These are phyloP conservation scores for Frieseomelitta varia DNA, from an alignment of 1,140 invertebrate species.

Conservation along the genomic window DNA sequence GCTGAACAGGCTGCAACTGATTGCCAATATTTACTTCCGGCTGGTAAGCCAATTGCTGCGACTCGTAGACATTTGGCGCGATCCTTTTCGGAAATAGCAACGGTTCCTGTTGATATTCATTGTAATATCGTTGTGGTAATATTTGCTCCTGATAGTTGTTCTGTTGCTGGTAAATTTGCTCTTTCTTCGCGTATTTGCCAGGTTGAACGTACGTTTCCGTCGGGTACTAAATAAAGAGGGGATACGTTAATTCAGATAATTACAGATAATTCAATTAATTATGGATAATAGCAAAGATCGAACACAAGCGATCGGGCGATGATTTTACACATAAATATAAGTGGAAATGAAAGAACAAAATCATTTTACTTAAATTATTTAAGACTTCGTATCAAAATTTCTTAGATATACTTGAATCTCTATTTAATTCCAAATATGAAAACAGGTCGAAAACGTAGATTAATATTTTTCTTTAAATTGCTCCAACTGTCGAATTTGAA, in stretches of 20 bases:
- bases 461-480: too few species aligned
- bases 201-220: constrained; percentile 61
- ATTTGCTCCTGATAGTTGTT: constrained; percentile 56
- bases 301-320: too few species aligned
- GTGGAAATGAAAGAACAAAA: too few species aligned
- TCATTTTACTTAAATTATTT: too few species aligned
- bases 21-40: constrained; percentile 74
- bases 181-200: constrained; percentile 28
- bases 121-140: constrained; percentile 57
- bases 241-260: neutral
- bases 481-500: too few species aligned
- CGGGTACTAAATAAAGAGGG: constrained; percentile 38
- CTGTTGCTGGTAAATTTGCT: constrained; percentile 38
- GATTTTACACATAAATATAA: too few species aligned
- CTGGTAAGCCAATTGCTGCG: constrained; percentile 68
- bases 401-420: too few species aligned
- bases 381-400: too few species aligned
- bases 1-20: constrained; percentile 73
- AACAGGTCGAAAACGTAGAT: too few species aligned
- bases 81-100: constrained; percentile 44
- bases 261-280: too few species aligned
- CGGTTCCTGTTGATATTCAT: constrained; percentile 59
- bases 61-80: constrained; percentile 57
- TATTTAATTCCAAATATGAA: too few species aligned
- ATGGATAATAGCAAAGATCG: too few species aligned